These are phyloP conservation scores for Drosophila nr. medialis DNA, from an alignment of 2,888 invertebrate species.

Conservation along the genomic window DNA sequence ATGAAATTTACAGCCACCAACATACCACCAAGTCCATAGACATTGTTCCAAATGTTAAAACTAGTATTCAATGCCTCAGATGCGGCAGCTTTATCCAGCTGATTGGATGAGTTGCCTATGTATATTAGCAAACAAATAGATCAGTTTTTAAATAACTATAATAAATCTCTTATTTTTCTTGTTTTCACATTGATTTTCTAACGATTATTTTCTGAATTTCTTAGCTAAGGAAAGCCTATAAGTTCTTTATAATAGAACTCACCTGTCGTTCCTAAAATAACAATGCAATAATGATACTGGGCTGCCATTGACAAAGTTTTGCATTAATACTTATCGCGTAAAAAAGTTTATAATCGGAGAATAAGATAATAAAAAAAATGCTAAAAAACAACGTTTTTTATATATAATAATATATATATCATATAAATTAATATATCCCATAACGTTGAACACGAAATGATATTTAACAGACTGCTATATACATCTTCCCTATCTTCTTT, in stretches of 20 bases:
- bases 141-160: not conserved
- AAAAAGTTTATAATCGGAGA: not conserved
- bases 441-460: not conserved
- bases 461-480: not conserved
- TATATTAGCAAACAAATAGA: not conserved
- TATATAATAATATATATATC: not conserved
- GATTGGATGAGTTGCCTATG: slow-evolving; percentile 10
- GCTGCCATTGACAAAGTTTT: not conserved
- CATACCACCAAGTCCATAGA: slow-evolving; percentile 80
- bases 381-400: not conserved
- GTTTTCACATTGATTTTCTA: not conserved
- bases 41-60: slow-evolving; percentile 80
- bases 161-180: not conserved
- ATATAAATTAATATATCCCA: not conserved
- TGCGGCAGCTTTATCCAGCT: not conserved
- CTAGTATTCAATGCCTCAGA: not conserved
- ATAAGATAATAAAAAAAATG: not conserved
- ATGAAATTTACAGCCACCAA: slow-evolving; percentile 85
- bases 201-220: no score
- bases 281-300: not conserved
- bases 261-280: not conserved
- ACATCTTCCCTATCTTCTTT: not conserved
- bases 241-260: not conserved
- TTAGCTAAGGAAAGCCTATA: not conserved
- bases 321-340: no score